Conservation (phyloP, 1,140 invertebrate genomes). For the Andrena cerasifolii region DNA sequence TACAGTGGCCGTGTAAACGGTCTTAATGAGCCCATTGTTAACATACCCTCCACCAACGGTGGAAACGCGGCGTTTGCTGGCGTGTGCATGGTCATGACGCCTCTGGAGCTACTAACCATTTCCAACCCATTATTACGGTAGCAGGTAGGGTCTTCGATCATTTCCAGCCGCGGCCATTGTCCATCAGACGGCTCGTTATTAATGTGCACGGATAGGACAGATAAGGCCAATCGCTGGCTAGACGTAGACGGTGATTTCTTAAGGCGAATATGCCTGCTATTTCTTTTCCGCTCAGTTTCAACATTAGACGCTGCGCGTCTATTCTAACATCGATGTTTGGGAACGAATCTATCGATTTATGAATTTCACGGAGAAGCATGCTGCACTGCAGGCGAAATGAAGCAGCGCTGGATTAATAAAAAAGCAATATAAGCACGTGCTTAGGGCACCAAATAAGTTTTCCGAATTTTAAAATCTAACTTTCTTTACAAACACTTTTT, state of each 20-base stretch:
- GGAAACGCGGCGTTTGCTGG: constrained; percentile 19
- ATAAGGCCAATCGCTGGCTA: not conserved
- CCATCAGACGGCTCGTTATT: constrained; percentile 31
- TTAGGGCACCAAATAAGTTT: too few species aligned
- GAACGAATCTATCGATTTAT: too few species aligned
- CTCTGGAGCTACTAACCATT: constrained; percentile 21
- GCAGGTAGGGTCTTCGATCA: constrained; percentile 34
- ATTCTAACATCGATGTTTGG: too few species aligned
- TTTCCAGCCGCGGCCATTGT: constrained; percentile 38
- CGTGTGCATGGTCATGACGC: constrained; percentile 17
- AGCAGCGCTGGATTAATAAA: too few species aligned
- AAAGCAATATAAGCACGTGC: too few species aligned
- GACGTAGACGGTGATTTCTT: constrained; percentile 1
- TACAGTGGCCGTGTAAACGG: constrained; percentile 46
- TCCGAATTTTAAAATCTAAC: too few species aligned
- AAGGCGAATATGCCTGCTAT: not conserved
- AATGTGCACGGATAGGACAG: not conserved
- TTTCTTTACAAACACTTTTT: too few species aligned
- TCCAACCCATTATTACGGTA: constrained; percentile 50
- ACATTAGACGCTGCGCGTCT: too few species aligned
- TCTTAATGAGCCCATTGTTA: constrained; percentile 61
- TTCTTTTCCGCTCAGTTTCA: not conserved
- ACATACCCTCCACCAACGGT: constrained; percentile 4
- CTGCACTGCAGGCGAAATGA: too few species aligned
- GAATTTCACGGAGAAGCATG: too few species aligned